A percentile compares a stretch with the other conserved stretches of the same genome.
These are phyloP conservation scores for Erannis defoliaria DNA, from an alignment of 2,888 invertebrate genomes.

Conservation along the genomic window DNA sequence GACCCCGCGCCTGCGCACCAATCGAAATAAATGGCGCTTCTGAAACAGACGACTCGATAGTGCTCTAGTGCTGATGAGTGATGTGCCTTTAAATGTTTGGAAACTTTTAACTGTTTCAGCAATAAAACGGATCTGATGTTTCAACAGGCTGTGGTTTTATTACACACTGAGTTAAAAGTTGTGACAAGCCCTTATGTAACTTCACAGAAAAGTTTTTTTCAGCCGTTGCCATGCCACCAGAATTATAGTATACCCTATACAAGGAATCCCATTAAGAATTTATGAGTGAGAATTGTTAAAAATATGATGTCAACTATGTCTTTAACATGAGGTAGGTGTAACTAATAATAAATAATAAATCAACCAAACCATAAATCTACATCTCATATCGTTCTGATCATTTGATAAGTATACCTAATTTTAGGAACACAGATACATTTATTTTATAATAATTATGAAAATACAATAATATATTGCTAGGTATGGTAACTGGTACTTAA, in stretches of 20 bases:
- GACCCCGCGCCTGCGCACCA: slow-evolving; percentile 60
- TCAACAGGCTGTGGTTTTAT: slow-evolving; percentile 6
- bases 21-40: slow-evolving; percentile 45
- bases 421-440: no score
- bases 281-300: no score
- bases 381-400: no score
- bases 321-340: no score
- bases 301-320: no score
- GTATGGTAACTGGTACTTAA: background rate
- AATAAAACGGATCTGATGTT: slow-evolving; percentile 4
- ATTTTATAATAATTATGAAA: no score
- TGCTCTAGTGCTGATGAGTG: slow-evolving; percentile 11
- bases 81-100: slow-evolving; percentile 5
- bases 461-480: no score
- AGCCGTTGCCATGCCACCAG: no score
- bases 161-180: background rate
- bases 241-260: background rate
- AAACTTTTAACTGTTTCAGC: slow-evolving; percentile 11
- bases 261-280: background rate
- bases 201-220: background rate
- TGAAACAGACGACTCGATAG: slow-evolving; percentile 35
- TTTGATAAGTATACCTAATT: no score
- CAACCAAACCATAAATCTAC: no score
- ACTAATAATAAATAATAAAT: no score
- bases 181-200: background rate